Evolutionary conservation across 2,888 invertebrate species (phyloP).

Genomic region (Coecobrya sp.): DNA sequence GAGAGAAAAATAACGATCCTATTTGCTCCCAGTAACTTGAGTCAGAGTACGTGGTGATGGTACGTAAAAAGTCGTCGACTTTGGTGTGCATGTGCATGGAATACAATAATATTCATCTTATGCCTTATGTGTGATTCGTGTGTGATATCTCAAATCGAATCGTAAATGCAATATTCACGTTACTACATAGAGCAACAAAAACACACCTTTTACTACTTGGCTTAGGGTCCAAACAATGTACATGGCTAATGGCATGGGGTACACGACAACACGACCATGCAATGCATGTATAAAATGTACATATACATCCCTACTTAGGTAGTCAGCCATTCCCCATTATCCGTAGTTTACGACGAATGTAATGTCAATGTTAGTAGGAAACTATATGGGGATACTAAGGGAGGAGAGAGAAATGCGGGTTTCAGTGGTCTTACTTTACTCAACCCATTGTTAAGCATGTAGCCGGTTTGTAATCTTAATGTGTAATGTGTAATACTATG

Average conservation of each 20-base stretch:
- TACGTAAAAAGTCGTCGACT: neutral
- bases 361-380: neutral
- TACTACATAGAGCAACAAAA: neutral
- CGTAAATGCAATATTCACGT: neutral
- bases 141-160: conserved; percentile 14
- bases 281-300: too few relatives aligned
- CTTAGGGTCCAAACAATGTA: neutral
- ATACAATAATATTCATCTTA: conserved; percentile 4
- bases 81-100: neutral
- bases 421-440: neutral
- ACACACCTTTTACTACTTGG: neutral
- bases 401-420: conserved; percentile 20
- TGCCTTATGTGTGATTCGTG: neutral
- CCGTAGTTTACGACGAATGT: neutral
- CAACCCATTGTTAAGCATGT: neutral
- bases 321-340: too few relatives aligned
- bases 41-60: neutral
- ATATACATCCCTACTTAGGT: neutral
- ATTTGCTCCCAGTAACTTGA: neutral
- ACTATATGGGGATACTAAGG: neutral
- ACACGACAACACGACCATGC: too few relatives aligned
- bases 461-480: conserved; percentile 58
- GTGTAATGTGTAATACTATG: neutral
- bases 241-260: neutral
- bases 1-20: conserved; percentile 3